Conservation (phyloP, 2,113 vertebrate species). For the Otis tarda region DNA sequence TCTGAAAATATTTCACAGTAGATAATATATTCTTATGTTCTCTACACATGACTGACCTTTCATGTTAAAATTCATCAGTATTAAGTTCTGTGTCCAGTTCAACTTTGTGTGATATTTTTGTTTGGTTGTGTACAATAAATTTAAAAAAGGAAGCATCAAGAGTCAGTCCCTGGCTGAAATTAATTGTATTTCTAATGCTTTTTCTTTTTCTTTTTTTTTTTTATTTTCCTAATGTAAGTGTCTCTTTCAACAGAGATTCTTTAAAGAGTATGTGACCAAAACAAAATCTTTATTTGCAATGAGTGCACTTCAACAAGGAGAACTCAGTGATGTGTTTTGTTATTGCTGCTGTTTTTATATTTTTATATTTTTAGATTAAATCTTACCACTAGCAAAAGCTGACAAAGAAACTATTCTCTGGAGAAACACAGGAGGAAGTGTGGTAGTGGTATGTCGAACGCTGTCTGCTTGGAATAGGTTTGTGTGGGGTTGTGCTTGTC, state of each 20-base stretch:
- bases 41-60: neutral
- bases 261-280: neutral
- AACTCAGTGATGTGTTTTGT: neutral
- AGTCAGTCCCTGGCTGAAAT: neutral
- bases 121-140: neutral
- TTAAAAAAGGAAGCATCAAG: neutral
- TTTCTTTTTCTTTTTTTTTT: neutral
- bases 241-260: neutral
- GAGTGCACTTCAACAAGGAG: neutral
- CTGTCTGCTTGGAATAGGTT: neutral
- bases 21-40: neutral
- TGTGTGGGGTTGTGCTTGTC: neutral
- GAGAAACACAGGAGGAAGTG: neutral
- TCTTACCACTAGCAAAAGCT: neutral
- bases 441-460: neutral
- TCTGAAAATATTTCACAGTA: neutral
- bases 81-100: neutral
- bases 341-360: neutral
- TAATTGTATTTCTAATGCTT: neutral
- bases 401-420: neutral
- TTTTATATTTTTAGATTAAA: neutral
- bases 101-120: neutral
- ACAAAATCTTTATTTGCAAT: neutral
- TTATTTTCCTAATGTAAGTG: neutral
- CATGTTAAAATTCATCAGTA: neutral